Evolutionary conservation across 2,797 vertebrate genomes (phyloP).

Genomic region (Darevskia nairensis): DNA sequence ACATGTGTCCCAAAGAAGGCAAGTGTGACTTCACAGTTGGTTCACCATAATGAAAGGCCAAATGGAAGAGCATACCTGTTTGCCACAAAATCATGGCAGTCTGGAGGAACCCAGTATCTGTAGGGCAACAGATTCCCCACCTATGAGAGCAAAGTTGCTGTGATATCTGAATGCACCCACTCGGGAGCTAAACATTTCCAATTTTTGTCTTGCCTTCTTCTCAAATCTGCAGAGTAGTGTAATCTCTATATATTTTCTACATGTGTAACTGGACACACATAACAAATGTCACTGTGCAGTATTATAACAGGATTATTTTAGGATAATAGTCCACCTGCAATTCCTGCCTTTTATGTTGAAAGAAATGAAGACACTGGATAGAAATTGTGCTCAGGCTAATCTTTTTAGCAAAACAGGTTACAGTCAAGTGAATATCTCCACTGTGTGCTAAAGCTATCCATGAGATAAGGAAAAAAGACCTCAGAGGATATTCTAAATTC

Average conservation of each 20-base stretch:
- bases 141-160: neutral
- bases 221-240: neutral
- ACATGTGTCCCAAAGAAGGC: neutral
- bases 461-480: conserved; percentile 37
- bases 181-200: neutral
- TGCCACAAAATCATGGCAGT: too few relatives aligned
- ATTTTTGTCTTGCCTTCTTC: neutral
- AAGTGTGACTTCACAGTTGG: neutral
- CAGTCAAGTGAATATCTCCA: conserved; percentile 31
- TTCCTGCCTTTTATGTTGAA: conserved; percentile 56
- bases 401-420: conserved; percentile 37
- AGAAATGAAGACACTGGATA: conserved; percentile 41
- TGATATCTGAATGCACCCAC: neutral
- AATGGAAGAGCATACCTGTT: too few relatives aligned
- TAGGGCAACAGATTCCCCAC: too few relatives aligned
- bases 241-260: neutral
- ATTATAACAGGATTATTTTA: conserved; percentile 58
- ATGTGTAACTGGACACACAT: conserved; percentile 16
- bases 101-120: too few relatives aligned
- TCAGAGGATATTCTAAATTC: conserved; percentile 45
- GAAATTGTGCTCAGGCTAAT: conserved; percentile 42
- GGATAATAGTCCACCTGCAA: conserved; percentile 50
- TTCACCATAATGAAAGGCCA: too few relatives aligned
- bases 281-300: conserved; percentile 42
- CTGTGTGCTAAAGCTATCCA: conserved; percentile 56